phyloP scores from a whole-genome alignment of 2,113 vertebrate genomes.

The Notarius lentiginosus region DNA sequence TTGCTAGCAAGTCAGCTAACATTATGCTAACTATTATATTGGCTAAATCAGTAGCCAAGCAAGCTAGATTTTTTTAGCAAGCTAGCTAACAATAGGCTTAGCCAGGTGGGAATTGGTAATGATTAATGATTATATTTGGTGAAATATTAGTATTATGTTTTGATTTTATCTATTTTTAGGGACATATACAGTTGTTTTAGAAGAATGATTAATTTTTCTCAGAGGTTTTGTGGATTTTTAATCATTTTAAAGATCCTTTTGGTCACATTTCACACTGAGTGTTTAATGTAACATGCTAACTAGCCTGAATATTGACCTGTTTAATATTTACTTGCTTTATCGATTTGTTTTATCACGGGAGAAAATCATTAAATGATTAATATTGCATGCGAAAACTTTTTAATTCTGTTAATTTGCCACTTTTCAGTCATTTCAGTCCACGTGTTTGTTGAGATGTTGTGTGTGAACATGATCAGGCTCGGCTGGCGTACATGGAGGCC shows the following conservation, averaged over 20 bases:
- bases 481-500: conserved; percentile 76
- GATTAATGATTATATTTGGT: not conserved
- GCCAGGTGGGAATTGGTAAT: not conserved
- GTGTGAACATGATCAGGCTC: conserved; percentile 65
- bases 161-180: not conserved
- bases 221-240: not conserved
- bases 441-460: not conserved
- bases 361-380: not conserved
- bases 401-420: not conserved
- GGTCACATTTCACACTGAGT: not conserved
- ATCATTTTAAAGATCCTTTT: not conserved
- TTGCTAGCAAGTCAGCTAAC: not conserved
- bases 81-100: not conserved
- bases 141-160: not conserved
- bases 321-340: not conserved
- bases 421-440: not conserved
- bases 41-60: not conserved
- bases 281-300: not conserved
- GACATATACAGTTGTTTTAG: too few relatives aligned
- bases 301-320: not conserved
- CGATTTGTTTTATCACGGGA: too few relatives aligned
- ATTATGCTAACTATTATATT: not conserved
- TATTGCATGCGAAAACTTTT: not conserved
- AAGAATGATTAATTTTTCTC: not conserved
- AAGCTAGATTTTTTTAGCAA: not conserved